phyloP scores from a whole-genome alignment of 2,113 vertebrate species.

The Sinocyclocheilus anophthalmus region DNA sequence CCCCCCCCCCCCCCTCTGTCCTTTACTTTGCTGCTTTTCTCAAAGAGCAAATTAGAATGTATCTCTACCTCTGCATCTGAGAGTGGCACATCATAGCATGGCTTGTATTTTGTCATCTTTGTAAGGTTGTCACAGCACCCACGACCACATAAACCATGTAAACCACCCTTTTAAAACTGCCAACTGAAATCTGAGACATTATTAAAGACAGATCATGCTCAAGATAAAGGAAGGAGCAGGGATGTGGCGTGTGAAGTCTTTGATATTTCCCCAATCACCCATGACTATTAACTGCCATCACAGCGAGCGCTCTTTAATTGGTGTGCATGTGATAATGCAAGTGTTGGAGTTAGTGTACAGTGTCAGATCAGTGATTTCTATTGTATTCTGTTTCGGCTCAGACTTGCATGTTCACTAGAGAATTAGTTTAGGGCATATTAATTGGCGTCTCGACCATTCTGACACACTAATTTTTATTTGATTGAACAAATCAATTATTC shows the following conservation, averaged over 20 bases:
- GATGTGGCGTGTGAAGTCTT: conserved; percentile 76
- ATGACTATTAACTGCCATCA: conserved; percentile 80
- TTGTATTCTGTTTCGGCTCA: conserved; percentile 24
- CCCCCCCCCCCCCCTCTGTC: not conserved
- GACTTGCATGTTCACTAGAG: no score
- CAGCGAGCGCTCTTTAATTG: conserved; percentile 70
- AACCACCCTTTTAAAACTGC: conserved; percentile 86
- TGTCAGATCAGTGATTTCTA: conserved; percentile 40
- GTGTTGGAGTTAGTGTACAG: conserved; percentile 33
- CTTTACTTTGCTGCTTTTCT: not conserved
- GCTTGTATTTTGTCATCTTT: conserved; percentile 91
- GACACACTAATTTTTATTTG: no score
- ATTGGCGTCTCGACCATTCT: no score
- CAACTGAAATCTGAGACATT: conserved; percentile 73
- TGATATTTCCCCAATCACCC: conserved; percentile 69
- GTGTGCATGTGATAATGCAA: not conserved
- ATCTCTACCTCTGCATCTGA: conserved; percentile 67
- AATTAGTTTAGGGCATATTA: no score
- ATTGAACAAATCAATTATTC: no score
- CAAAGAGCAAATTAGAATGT: conserved; percentile 89
- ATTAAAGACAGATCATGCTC: conserved; percentile 57
- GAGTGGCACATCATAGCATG: conserved; percentile 82
- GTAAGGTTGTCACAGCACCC: conserved; percentile 79
- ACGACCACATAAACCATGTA: conserved; percentile 76
- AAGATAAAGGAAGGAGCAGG: conserved; percentile 62